phyloP scores from a whole-genome alignment of 2,888 invertebrate genomes.

The Napeogenes inachia region DNA sequence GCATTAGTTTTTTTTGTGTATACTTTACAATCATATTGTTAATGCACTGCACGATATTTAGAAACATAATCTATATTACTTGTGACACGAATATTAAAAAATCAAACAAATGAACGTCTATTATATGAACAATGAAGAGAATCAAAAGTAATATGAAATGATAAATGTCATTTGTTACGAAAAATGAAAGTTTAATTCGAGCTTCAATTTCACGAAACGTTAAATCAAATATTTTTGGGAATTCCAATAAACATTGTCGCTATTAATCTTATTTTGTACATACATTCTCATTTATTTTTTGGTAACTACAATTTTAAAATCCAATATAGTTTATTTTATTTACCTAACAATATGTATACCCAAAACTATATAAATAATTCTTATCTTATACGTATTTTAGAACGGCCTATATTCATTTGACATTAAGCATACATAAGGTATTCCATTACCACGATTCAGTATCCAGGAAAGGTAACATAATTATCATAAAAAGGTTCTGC shows the following conservation, averaged over 20 bases:
- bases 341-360: neutral
- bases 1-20: neutral
- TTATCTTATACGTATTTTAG: neutral
- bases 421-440: conserved; percentile 1
- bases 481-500: conserved; percentile 3
- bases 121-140: neutral
- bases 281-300: neutral
- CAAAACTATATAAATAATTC: neutral
- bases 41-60: too few relatives aligned
- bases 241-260: conserved; percentile 1
- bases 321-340: neutral
- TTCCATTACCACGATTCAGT: conserved; percentile 5
- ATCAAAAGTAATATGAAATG: neutral
- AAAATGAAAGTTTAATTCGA: neutral
- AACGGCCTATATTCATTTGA: neutral
- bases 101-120: too few relatives aligned
- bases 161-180: neutral
- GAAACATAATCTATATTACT: too few relatives aligned
- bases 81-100: too few relatives aligned
- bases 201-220: neutral
- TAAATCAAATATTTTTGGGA: conserved; percentile 1
- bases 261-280: neutral
- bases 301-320: too few relatives aligned
- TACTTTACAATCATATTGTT: too few relatives aligned
- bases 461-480: conserved; percentile 7